Base-by-base conservation (phyloP, 2,888 invertebrate species). In the Eilema depressum region DNA sequence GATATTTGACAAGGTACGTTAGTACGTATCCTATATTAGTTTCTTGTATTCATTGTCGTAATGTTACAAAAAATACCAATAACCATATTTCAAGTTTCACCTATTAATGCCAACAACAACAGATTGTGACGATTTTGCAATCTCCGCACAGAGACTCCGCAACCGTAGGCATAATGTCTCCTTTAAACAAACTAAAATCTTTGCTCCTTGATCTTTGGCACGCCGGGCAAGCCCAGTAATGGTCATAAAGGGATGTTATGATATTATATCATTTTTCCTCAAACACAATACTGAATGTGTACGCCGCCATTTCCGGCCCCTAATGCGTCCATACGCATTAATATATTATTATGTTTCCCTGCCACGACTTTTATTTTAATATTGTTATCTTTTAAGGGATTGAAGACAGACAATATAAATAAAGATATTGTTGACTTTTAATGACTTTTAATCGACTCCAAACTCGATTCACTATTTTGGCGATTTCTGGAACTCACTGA, bases 191-290 rank as follows among this genome's bases (percentile, higher is more conserved):
- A 53, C 0, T n/a, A 26, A 37, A 66, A 67, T 26, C 0, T 17
- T 11, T 75, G 68, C 62, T 91, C 0, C 12, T 11, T 75, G 68
- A 61, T 91, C 90, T 88, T 56, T 88, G 89, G 0, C 41, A 80
- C 88, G 90, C 89, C 90, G 91, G 92, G 90, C 90, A 83, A 88
- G 89, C 91, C 88, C 89, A 88, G 92, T 91, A 90, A 90, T 90
- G 92, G 91, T 91, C 91, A 92, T 92, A 88, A 93, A 93, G 92
- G 93, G 93, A 93, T 94, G 95, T 93, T 93, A 93, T 92, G 91
- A 95, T 91, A 93, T 95, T 92, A 93, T 93, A 92, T 94, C 94
- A 95, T 94, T 95, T 94, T 93, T 93, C 93, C 87, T 88, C 86
- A 83, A 76, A 83, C 89, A 93, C 93, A 94, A 94, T 90, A 88